These are phyloP conservation scores for Scatophagus argus DNA, from an alignment of 2,113 vertebrate species.

Conservation along the genomic window DNA sequence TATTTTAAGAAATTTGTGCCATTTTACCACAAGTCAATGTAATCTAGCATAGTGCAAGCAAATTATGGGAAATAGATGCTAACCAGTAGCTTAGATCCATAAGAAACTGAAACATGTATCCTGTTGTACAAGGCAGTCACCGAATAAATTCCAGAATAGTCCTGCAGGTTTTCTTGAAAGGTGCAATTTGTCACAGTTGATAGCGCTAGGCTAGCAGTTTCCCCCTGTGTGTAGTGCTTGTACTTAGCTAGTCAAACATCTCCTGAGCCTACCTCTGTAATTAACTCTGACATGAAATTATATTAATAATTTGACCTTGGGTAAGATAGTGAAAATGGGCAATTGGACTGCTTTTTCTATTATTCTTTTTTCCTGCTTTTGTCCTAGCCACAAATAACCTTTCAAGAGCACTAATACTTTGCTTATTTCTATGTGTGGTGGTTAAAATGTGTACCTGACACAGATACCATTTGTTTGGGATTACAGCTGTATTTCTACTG, in stretches of 20 bases:
- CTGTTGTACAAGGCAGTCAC: not conserved
- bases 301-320: not conserved
- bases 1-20: slow-evolving; percentile 21
- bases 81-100: not conserved
- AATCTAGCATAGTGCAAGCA: slow-evolving; percentile 2
- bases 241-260: slow-evolving; percentile 4
- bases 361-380: not conserved
- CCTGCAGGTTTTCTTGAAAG: not conserved
- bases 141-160: not conserved
- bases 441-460: slow-evolving; percentile 5
- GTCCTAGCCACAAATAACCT: not conserved
- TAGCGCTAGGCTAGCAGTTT: not conserved
- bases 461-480: not conserved
- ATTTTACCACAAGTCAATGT: not conserved
- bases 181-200: not conserved
- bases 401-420: not conserved
- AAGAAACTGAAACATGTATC: not conserved
- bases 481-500: slow-evolving; percentile 25
- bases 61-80: not conserved
- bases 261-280: not conserved
- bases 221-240: not conserved
- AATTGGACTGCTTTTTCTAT: slow-evolving; percentile 15
- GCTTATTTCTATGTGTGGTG: not conserved
- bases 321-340: not conserved
- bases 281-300: not conserved